phyloP scores from a whole-genome alignment of 2,888 invertebrate species.

The Pristionchus exspectatus region DNA sequence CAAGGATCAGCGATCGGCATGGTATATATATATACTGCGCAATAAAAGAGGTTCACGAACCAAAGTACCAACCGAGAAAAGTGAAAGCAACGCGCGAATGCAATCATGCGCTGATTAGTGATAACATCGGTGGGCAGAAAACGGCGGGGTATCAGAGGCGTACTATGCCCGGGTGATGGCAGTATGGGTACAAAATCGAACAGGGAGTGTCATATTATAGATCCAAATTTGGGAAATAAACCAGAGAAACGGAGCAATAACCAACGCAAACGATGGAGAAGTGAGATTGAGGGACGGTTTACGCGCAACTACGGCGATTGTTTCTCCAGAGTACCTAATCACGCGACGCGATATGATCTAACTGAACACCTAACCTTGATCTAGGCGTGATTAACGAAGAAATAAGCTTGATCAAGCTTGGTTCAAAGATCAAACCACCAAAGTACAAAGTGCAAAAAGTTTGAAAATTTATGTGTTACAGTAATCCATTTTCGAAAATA shows the following conservation, averaged over 20 bases:
- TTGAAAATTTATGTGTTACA: background rate
- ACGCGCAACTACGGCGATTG: background rate
- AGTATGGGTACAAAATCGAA: background rate
- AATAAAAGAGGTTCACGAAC: background rate
- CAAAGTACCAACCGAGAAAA: slow-evolving; percentile 6
- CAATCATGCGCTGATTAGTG: background rate
- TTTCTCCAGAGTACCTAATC: too few species aligned
- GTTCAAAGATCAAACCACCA: background rate
- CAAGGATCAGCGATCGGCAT: background rate
- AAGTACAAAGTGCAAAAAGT: slow-evolving; percentile 1
- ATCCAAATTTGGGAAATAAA: background rate
- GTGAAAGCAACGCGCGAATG: background rate
- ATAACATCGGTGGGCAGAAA: background rate
- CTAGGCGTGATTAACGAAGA: background rate
- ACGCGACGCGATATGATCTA: background rate
- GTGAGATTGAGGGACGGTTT: background rate
- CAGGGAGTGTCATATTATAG: background rate
- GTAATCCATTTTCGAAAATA: background rate
- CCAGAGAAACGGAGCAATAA: background rate
- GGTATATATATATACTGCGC: background rate
- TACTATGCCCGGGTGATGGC: background rate
- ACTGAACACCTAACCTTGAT: background rate
- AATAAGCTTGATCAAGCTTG: background rate
- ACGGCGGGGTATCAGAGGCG: background rate
- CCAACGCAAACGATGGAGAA: background rate